Evolutionary conservation across 2,113 vertebrate species (phyloP).

Genomic region (Corythornis cristatus): DNA sequence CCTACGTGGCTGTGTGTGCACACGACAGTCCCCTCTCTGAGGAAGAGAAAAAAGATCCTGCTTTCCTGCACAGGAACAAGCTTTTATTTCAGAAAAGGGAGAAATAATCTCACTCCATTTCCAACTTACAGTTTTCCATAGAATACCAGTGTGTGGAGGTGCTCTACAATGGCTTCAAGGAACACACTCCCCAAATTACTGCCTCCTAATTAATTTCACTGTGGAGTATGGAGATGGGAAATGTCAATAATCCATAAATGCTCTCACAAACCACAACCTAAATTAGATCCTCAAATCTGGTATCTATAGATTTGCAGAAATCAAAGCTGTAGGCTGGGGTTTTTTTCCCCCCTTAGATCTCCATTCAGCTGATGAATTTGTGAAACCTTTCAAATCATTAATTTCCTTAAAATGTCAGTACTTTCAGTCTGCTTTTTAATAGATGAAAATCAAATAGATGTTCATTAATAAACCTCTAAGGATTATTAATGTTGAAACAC

Average conservation of each 20-base stretch:
- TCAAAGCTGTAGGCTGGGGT: neutral
- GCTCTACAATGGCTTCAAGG: conserved; percentile 29
- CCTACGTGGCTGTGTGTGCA: neutral
- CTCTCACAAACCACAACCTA: conserved; percentile 40
- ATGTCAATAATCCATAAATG: conserved; percentile 68
- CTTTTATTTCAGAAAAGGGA: conserved; percentile 77
- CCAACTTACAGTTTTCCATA: conserved; percentile 54
- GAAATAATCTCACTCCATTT: conserved; percentile 75
- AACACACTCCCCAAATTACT: conserved; percentile 48
- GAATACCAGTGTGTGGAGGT: conserved; percentile 16
- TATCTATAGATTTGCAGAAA: conserved; percentile 61
- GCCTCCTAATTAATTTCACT: conserved; percentile 63
- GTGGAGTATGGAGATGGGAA: conserved; percentile 52
- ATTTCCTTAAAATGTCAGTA: conserved; percentile 56
- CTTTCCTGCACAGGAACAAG: conserved; percentile 53
- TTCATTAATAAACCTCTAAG: conserved; percentile 52
- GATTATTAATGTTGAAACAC: conserved; percentile 49
- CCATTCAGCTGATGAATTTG: conserved; percentile 43
- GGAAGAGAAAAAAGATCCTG: neutral
- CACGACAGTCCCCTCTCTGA: neutral
- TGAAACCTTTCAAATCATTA: conserved; percentile 67
- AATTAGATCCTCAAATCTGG: conserved; percentile 61
- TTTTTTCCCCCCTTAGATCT: conserved; percentile 19
- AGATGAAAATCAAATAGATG: conserved; percentile 42
- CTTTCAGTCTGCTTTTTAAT: conserved; percentile 47